phyloP scores from a whole-genome alignment of 2,113 vertebrate genomes.

The Psilopsiagon aurifrons region DNA sequence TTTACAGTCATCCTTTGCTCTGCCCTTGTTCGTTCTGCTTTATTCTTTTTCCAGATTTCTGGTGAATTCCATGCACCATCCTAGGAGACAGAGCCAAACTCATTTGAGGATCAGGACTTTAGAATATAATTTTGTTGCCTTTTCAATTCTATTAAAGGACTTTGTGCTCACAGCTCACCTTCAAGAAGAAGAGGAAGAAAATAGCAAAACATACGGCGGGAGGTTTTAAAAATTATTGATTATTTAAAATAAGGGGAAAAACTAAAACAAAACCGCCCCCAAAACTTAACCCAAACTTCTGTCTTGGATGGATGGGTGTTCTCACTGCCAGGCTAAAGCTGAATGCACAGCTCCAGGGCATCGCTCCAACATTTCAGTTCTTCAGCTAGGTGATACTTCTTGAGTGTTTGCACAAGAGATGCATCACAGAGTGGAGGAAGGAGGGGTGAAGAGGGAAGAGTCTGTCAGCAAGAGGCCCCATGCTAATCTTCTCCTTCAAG shows the following conservation, averaged over 20 bases:
- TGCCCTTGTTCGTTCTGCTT: not conserved
- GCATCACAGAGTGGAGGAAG: constrained; percentile 24
- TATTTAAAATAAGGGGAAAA: not conserved
- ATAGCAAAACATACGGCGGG: not conserved
- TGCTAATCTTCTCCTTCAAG: constrained; percentile 72
- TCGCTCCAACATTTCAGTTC: constrained; percentile 36
- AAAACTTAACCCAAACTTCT: not conserved
- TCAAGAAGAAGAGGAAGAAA: not conserved
- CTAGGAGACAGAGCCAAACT: not conserved
- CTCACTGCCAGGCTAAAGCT: not conserved
- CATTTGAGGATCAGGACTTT: not conserved
- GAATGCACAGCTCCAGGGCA: constrained; percentile 18
- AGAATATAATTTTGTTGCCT: not conserved
- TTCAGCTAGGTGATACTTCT: constrained; percentile 57
- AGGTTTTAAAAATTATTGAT: not conserved
- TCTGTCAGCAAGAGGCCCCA: constrained; percentile 61
- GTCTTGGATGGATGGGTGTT: not conserved
- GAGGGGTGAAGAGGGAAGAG: constrained; percentile 56
- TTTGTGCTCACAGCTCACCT: not conserved
- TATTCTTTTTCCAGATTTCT: not conserved
- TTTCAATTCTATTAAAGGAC: not conserved
- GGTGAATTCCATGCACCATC: not conserved
- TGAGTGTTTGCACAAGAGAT: constrained; percentile 70
- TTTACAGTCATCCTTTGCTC: not conserved
- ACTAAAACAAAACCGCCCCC: fast-evolving